Evolutionary conservation across 1,140 invertebrate species (phyloP), one percentile per base, ranked within the genome.

Genomic region (Meteorus sp.): DNA sequence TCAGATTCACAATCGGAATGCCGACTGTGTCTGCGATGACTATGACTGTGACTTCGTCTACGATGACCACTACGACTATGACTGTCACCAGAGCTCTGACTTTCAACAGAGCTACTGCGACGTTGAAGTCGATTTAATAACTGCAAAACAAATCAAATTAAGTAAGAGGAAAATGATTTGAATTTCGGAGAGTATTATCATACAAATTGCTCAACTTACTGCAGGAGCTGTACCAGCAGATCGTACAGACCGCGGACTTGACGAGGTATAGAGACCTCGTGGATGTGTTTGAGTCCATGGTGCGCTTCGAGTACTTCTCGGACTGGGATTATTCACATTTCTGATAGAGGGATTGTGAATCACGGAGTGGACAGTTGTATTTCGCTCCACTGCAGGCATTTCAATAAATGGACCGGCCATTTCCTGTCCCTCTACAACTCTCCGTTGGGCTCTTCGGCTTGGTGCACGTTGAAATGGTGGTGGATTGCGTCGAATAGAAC

Each of bases 401-500:
- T 79, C 77, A 20, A 77, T 65, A 43, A 75, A 81, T n/a, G 69
- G 73, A 4, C 76, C 70, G 1, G 75, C 73, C 77, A 79, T 79
- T 53, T 79, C 80, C 50, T 72, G 86, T 31, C 87, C 86, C 76
- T 91, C 90, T 51, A 89, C 85, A 56, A 88, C 83, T 59, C 92
- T 84, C 61, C 93, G 83, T 64, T 91, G 88, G 69, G 91, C 91
- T 61, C 94, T 83, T 63, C 92, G 85, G 60, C 94, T 97, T 5
- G 94, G 92, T n/a, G 89, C 91, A 63, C 95, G 84, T 37, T 89
- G 89, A 71, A 98, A 96, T 35, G 93, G 92, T 45, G 91, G 90
- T 13, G 90, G 81, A 64, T 83, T 85, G 44, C 86, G 82, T 25
- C 58, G 54, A 25, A 63, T 63, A 23, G 62, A 63, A 9, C 50